Base-by-base conservation (phyloP, 2,888 invertebrate genomes). In the Macropis europaea region DNA sequence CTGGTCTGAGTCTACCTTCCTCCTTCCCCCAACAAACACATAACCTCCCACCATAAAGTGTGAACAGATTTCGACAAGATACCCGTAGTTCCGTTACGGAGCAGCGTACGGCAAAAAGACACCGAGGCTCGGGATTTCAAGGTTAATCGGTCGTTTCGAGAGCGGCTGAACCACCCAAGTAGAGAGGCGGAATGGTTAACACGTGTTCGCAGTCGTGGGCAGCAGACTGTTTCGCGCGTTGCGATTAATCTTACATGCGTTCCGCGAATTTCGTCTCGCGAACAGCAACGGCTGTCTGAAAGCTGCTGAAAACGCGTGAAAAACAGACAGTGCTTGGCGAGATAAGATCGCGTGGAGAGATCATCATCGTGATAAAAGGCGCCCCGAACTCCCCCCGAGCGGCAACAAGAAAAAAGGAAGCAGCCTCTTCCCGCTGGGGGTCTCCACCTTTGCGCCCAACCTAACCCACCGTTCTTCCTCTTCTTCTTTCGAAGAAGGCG, bases 201-300 rank as follows among this genome's bases (percentile, higher is more conserved):
- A 82, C 72, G 57, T 82, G 82, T 83, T 77, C 50, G 63, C 53
- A 74, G 63, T 60, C 66, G 54, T 69, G 57, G 56, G 69, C 63
- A 61, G 53, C 69, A 60, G 73, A 52, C 71, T 63, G 72, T 70
- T 73, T 70, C 70, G 62, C 67, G 22, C 69, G 71, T 67, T 57
- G 64, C 69, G 74, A 75, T 80, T 78, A 80, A 80, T 80, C 81
- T 81, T 68, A 69, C 71, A 68, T 53, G 68, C 63, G 60, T 80
- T 80, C 80, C 36, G 57, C 76, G 80, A 81, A 80, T 81, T 59
- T 66, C 64, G 77, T 77, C 30, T 5, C 0, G 7, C 1, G 32
- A 26, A 3, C 11, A 2, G n/a, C n/a, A 34, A 28, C 11, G 43
- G 4, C 17, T 17, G 28, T 22, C 13, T 32, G 7, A 11, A n/a